A percentile compares a stretch with the other conserved stretches of the same genome.
phyloP scores from a whole-genome alignment of 2,113 vertebrate genomes.

The Hystrix brachyura region DNA sequence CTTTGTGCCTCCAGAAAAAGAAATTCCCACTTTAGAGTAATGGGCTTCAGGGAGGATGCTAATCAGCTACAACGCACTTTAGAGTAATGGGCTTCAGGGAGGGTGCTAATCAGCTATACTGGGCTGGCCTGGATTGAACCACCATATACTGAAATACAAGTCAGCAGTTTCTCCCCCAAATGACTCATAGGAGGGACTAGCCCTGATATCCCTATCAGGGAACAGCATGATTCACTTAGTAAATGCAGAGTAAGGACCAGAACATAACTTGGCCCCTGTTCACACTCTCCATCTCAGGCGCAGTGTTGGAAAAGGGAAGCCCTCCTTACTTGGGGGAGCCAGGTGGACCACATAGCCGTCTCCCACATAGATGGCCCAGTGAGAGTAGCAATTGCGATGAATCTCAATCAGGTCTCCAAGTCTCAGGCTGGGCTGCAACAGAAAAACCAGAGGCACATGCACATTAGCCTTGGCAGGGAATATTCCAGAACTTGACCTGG shows the following conservation, averaged over 20 bases:
- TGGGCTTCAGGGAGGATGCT: background rate
- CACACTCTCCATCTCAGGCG: background rate
- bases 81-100: too few species aligned
- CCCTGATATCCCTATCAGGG: too few species aligned
- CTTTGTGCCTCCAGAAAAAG: background rate
- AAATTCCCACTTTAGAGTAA: accelerated
- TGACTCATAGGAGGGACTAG: accelerated
- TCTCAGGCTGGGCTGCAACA: background rate
- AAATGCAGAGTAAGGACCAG: background rate
- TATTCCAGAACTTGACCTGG: background rate
- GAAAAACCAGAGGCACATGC: background rate
- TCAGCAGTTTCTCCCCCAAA: too few species aligned
- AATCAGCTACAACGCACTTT: background rate
- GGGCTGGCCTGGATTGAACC: background rate
- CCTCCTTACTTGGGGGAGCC: conserved; percentile 39
- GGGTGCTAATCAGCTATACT: too few species aligned
- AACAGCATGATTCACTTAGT: background rate
- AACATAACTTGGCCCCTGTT: background rate
- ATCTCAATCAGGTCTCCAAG: conserved; percentile 75
- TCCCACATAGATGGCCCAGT: conserved; percentile 81
- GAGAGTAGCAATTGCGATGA: background rate
- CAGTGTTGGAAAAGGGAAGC: background rate
- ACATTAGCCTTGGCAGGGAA: background rate
- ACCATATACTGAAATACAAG: too few species aligned
- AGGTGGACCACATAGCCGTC: conserved; percentile 79